These are phyloP conservation scores for Thymelicus lineola DNA, from an alignment of 2,888 invertebrate genomes.

Conservation along the genomic window DNA sequence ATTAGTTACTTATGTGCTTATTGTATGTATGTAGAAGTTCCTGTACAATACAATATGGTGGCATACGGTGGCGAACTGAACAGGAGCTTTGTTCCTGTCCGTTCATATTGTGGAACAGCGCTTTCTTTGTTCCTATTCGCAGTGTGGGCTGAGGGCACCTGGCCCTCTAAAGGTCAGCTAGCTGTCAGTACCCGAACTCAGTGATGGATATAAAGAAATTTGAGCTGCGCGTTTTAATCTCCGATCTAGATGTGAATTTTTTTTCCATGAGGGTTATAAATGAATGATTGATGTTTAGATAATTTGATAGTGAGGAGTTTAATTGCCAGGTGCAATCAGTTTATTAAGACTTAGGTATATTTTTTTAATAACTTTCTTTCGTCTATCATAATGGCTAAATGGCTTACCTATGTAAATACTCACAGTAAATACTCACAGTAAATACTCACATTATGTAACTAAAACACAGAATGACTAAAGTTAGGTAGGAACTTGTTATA, in stretches of 20 bases:
- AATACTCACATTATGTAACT: no score
- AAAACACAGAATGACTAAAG: no score
- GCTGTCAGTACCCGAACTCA: conserved; percentile 25
- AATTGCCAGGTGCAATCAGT: no score
- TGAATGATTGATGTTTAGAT: not conserved
- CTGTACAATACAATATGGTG: conserved; percentile 25
- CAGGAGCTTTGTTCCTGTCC: conserved; percentile 49
- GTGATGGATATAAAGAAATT: conserved; percentile 26
- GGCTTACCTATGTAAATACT: no score
- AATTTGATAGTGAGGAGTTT: no score
- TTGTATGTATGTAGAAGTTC: conserved; percentile 24
- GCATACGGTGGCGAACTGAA: conserved; percentile 44
- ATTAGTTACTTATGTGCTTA: no score
- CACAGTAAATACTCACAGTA: no score
- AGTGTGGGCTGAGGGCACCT: conserved; percentile 44
- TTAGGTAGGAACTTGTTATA: no score
- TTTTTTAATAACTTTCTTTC: no score
- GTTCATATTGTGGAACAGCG: conserved; percentile 52
- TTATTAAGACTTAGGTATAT: no score
- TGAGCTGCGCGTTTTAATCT: conserved; percentile 8
- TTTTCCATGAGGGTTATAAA: not conserved
- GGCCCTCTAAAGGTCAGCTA: conserved; percentile 41
- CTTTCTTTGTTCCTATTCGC: conserved; percentile 54
- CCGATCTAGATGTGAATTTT: not conserved
- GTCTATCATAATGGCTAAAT: no score